These are phyloP conservation scores for Apeira syringaria DNA, from an alignment of 2,888 invertebrate species.

Conservation along the genomic window DNA sequence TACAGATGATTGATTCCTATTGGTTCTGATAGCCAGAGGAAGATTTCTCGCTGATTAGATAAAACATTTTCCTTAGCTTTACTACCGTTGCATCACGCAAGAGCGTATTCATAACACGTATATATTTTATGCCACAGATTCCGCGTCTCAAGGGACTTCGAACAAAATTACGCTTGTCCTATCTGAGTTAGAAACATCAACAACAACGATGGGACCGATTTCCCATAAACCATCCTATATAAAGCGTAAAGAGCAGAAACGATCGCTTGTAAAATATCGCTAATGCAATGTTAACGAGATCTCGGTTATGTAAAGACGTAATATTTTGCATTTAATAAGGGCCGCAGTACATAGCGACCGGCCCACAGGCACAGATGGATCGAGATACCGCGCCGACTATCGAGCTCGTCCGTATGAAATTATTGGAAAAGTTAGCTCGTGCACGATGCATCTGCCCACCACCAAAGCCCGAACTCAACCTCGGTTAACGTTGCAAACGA, in stretches of 20 bases:
- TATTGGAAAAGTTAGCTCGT: slow-evolving; percentile 79
- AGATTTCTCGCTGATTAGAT: no score
- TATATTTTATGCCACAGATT: not conserved
- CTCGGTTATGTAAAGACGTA: slow-evolving; percentile 56
- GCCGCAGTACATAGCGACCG: slow-evolving; percentile 52
- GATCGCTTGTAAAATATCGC: slow-evolving; percentile 66
- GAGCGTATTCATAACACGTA: not conserved
- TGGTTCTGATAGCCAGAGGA: no score
- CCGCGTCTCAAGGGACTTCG: not conserved
- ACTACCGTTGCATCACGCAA: not conserved
- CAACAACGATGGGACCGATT: slow-evolving; percentile 4
- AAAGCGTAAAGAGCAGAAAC: slow-evolving; percentile 44
- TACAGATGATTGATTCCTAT: no score
- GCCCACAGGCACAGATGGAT: slow-evolving; percentile 74
- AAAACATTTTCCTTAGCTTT: no score
- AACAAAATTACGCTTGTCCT: not conserved
- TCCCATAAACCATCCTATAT: slow-evolving; percentile 18
- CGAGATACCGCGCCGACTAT: slow-evolving; percentile 60
- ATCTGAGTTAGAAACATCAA: slow-evolving; percentile 2
- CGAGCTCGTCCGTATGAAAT: slow-evolving; percentile 72
- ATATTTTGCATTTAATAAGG: slow-evolving; percentile 81
- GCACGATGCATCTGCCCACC: slow-evolving; percentile 70
- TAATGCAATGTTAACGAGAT: slow-evolving; percentile 76
- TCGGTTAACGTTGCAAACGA: slow-evolving; percentile 69
- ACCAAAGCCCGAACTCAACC: slow-evolving; percentile 39